Percentiles rank a stretch among this genome's conserved stretches.
Evolutionary conservation across 1,140 invertebrate genomes (phyloP).

Genomic region (Paracyclopina nana): DNA sequence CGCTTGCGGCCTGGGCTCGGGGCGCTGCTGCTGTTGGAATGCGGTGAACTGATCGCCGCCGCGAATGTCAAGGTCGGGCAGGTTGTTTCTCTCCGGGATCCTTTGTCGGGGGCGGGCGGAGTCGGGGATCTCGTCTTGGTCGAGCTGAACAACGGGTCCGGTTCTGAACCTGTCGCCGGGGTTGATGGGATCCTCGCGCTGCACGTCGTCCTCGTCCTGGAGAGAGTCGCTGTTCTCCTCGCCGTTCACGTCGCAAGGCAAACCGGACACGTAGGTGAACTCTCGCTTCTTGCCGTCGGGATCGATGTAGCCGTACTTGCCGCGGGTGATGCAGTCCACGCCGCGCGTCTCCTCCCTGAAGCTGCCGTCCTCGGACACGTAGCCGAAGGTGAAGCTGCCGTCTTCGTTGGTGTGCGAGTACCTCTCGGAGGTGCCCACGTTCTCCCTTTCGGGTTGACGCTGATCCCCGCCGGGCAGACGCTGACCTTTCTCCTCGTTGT

Average conservation of each 20-base stretch:
- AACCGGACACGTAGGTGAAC: constrained; percentile 75
- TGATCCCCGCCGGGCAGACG: not conserved
- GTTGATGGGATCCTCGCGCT: constrained; percentile 10
- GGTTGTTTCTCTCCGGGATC: too few species aligned
- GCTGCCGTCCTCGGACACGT: constrained; percentile 66
- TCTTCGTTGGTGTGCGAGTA: constrained; percentile 26
- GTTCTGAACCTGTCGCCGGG: constrained; percentile 15
- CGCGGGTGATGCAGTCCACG: constrained; percentile 61
- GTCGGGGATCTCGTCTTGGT: constrained; percentile 19
- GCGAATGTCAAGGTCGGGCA: not conserved
- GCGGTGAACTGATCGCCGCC: not conserved
- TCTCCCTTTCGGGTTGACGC: too few species aligned
- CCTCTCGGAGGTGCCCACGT: constrained; percentile 21
- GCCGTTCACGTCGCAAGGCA: constrained; percentile 58
- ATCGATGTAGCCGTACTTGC: constrained; percentile 71
- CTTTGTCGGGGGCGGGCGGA: constrained; percentile 2
- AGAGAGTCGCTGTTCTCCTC: constrained; percentile 34
- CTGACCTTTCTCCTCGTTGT: too few species aligned
- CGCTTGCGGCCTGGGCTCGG: constrained; percentile 19
- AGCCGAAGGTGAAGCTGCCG: constrained; percentile 69
- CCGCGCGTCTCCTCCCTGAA: constrained; percentile 71
- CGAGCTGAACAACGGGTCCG: constrained; percentile 17
- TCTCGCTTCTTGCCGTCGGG: constrained; percentile 66
- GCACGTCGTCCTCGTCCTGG: constrained; percentile 30
- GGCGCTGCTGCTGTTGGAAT: constrained; percentile 16